Evolutionary conservation across 2,888 invertebrate genomes (phyloP), one percentile per base, ranked within the genome.

Genomic region (Caenorhabditis sinica): DNA sequence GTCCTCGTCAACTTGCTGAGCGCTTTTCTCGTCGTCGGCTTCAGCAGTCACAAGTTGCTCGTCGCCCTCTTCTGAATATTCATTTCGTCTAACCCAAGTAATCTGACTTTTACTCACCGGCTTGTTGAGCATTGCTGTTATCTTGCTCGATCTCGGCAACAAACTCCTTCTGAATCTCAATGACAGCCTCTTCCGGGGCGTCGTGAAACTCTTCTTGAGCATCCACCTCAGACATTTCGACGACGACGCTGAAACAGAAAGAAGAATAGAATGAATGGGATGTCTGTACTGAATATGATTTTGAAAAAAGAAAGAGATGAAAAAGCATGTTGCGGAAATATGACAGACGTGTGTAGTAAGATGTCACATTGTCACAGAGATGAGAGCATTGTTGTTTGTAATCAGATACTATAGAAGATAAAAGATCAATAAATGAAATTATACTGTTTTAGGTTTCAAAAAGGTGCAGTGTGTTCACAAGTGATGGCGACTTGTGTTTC

Each of bases 1-100:
- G 77, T 92, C 92, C 58, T 88, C 88, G 45, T 88, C 88, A 25
- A 85, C 84, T 45, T 84, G 86, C 72, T 89, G 87, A 72, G 90
- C 88, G 40, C 83, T 83, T 69, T 84, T 85, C 68, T 85, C 88
- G 36, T 86, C 87, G 51, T 86, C 88, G 56, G 83, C 85, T 56
- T 85, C 85, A 77, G 82, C 83, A 25, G 83, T 83, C 69, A 82
- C 81, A 74, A 83, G 69, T 68, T 45, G 74, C 43, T 84, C 84
- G n/a, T 79, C 79, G 36, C 71, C 79, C 33, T 75, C 83, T 66
- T 75, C 84, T 84, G 36, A 69, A 71, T 25, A 23, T 33, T 25
- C n/a, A 15, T 33, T 6, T 25, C 33, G 6, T 15, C 17, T 11
- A 17, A 23, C 17, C 11, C 30, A 1, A 20, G 1, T 2, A 45